A percentile compares a stretch with the other conserved stretches of the same genome.
Conservation (phyloP, 2,797 vertebrate genomes). For the Champsocephalus esox region DNA sequence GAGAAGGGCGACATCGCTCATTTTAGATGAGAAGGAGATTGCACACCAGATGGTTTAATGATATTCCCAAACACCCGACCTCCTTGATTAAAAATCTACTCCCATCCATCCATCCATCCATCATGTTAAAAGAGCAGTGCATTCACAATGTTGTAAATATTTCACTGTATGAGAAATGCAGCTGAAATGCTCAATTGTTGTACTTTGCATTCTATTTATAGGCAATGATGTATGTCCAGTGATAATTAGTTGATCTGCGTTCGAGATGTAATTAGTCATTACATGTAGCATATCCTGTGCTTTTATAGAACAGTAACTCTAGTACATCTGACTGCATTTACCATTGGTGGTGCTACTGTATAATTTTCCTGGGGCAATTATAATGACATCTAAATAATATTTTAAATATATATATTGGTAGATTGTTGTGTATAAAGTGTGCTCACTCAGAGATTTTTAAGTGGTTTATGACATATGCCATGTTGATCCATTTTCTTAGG, state of each 20-base stretch:
- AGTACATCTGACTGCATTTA: background rate
- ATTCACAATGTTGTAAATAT: constrained; percentile 8
- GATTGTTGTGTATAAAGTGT: background rate
- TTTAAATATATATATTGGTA: background rate
- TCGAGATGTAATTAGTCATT: background rate
- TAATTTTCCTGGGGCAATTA: background rate
- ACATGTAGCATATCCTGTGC: background rate
- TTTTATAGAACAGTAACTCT: background rate
- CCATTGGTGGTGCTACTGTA: background rate
- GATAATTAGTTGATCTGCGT: background rate
- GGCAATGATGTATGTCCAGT: background rate
- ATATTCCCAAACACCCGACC: constrained; percentile 27
- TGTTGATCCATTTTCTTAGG: too few relatives aligned
- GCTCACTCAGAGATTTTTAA: background rate
- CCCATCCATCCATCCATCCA: constrained; percentile 14
- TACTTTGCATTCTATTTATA: constrained; percentile 3
- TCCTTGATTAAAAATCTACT: constrained; percentile 23
- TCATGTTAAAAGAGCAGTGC: constrained; percentile 27
- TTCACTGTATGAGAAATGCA: background rate
- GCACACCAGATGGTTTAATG: constrained; percentile 33
- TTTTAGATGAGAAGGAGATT: constrained; percentile 38
- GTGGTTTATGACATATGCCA: too few relatives aligned
- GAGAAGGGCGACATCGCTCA: constrained; percentile 19
- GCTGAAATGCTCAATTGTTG: background rate
- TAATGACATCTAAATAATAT: background rate